Percentiles rank a stretch among this genome's conserved stretches.
phyloP scores from a whole-genome alignment of 2,797 vertebrate species.

The Tarsius wallacei region DNA sequence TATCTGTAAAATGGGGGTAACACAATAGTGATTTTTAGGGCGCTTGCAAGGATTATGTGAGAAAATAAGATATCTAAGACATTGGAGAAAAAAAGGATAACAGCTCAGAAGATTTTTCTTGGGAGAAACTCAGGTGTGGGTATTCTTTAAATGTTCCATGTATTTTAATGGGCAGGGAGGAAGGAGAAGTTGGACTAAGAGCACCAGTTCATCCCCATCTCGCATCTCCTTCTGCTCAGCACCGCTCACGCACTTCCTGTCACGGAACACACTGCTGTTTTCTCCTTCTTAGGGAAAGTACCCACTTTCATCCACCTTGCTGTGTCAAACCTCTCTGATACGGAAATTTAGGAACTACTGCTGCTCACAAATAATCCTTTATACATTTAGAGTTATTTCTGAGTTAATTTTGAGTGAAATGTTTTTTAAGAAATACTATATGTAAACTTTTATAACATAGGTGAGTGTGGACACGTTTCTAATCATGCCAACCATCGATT shows the following conservation, averaged over 20 bases:
- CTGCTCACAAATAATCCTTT: background rate
- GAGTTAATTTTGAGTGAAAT: background rate
- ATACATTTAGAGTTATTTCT: background rate
- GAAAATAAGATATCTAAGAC: background rate
- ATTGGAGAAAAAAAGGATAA: background rate
- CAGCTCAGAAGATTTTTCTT: background rate
- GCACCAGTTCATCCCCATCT: rapidly evolving
- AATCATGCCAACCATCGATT: background rate
- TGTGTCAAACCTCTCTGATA: background rate
- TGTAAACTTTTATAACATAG: too few relatives aligned
- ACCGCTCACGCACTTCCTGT: rapidly evolving
- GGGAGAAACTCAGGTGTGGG: background rate
- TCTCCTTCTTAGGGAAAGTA: background rate
- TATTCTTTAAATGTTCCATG: background rate
- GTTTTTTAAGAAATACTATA: background rate
- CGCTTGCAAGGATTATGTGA: background rate
- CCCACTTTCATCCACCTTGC: background rate
- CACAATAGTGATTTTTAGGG: too few relatives aligned
- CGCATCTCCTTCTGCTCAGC: rapidly evolving
- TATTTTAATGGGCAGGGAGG: rapidly evolving
- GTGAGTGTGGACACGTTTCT: too few relatives aligned
- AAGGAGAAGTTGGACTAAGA: background rate
- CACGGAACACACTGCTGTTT: background rate
- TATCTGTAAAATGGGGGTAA: background rate
- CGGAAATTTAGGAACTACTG: background rate